Conservation (phyloP, 1,140 invertebrate genomes). For the Hylyphantes graminicola region DNA sequence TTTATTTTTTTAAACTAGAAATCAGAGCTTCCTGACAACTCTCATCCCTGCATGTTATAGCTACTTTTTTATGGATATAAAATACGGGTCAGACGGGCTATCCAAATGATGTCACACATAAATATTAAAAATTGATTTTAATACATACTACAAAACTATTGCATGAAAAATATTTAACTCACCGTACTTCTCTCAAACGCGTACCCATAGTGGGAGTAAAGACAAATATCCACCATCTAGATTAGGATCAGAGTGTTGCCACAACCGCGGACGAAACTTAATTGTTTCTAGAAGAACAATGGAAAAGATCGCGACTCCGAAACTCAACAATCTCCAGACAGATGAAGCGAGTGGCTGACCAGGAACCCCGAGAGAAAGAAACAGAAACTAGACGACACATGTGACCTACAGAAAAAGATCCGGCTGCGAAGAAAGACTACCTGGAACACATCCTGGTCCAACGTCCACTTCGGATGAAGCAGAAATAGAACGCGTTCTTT, state of each 20-base stretch:
- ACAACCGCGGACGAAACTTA: neutral
- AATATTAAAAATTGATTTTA: too few species aligned
- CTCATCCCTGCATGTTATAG: too few species aligned
- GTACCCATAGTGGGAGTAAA: neutral
- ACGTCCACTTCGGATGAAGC: conserved; percentile 33
- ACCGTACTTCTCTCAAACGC: neutral
- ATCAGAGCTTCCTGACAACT: too few species aligned
- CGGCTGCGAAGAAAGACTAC: conserved; percentile 35
- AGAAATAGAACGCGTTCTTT: conserved; percentile 35
- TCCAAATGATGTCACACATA: too few species aligned
- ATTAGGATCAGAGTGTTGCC: conserved; percentile 1
- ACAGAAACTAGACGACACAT: conserved; percentile 22
- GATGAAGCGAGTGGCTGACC: conserved; percentile 41
- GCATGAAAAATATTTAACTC: neutral
- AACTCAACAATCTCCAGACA: neutral
- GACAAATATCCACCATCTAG: conserved; percentile 18
- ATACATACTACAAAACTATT: too few species aligned
- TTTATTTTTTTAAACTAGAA: too few species aligned
- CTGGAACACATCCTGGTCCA: conserved; percentile 50
- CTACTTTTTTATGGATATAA: too few species aligned
- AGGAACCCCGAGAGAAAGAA: neutral
- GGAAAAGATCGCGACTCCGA: neutral
- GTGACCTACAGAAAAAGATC: conserved; percentile 52
- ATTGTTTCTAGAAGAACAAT: conserved; percentile 1
- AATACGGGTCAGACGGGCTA: too few species aligned